Evolutionary conservation across 1,140 invertebrate genomes (phyloP), one percentile per base, ranked within the genome.

Genomic region (Philopotamus ludificatus): DNA sequence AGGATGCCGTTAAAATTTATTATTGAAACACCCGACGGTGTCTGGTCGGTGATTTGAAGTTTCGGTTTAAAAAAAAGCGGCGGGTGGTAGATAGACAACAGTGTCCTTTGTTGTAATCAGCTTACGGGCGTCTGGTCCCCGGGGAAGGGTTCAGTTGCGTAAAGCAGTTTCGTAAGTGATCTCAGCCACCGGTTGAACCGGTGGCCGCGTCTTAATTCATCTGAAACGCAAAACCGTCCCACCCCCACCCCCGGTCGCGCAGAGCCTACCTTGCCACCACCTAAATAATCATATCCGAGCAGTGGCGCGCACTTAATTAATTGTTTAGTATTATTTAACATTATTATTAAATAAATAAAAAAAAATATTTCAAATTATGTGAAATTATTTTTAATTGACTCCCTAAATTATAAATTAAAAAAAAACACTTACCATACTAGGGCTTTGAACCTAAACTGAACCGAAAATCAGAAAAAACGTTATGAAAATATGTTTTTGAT

Each of bases 181-280:
- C 54, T 57, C 54, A 42, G 26, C 54, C 54, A 57, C 54, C 54
- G 54, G 61, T 53, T 53, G 49, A 63, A 63, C 61, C 26, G 61
- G 50, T 63, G 61, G 51, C 61, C 61, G 61, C 61, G 34, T 54
- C 61, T 63, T 63, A 63, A 63, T 63, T 63, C 61, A 63, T 63
- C 61, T 63, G 61, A 54, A 63, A 63, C 61, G 47, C 44, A 54
- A 63, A 63, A 63, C 61, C 61, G 54, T 26, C 21, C 22, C 18
- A 20, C 34, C 34, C 51, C 18, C 34, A 42, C 53, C 53, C 25
- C 54, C 34, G n/a, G n/a, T n/a, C n/a, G n/a, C n/a, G n/a, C n/a
- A n/a, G n/a, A n/a, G n/a, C 21, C 50, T 53, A 53, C 50, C 50
- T 53, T 53, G 20, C 4, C 15, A 10, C 47, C 45, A 50, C 59